Conservation (phyloP, 2,113 vertebrate genomes). For the Apeltes quadracus region DNA sequence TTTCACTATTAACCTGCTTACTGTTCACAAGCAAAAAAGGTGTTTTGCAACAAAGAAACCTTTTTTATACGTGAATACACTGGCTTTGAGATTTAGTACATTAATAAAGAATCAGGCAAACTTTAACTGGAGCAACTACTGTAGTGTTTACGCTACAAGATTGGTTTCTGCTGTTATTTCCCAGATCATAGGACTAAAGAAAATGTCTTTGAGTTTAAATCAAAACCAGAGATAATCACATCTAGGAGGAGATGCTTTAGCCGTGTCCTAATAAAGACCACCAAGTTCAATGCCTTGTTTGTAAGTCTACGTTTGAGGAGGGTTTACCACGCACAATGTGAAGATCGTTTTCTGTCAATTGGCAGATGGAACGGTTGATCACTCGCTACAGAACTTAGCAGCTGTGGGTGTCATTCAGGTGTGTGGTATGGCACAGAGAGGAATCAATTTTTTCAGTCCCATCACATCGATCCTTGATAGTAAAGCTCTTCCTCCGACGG, state of each 20-base stretch:
- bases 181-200: slow-evolving; percentile 16
- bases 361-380: background rate
- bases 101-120: slow-evolving; percentile 54
- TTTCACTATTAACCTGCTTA: slow-evolving; percentile 22
- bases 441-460: too few species aligned
- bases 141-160: slow-evolving; percentile 40
- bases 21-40: slow-evolving; percentile 6
- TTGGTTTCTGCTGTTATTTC: slow-evolving; percentile 38
- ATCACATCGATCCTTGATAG: background rate
- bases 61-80: slow-evolving; percentile 45
- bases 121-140: slow-evolving; percentile 55
- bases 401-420: background rate
- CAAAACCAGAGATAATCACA: background rate
- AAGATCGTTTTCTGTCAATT: background rate
- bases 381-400: background rate
- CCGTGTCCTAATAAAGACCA: background rate
- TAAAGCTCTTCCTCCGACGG: background rate
- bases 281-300: background rate
- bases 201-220: slow-evolving; percentile 3
- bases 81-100: slow-evolving; percentile 53
- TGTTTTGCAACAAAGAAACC: slow-evolving; percentile 41
- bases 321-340: background rate
- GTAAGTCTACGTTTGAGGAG: background rate
- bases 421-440: background rate
- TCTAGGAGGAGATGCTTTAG: background rate